Conservation (phyloP, 1,140 invertebrate genomes). For the Linepithema humile region DNA sequence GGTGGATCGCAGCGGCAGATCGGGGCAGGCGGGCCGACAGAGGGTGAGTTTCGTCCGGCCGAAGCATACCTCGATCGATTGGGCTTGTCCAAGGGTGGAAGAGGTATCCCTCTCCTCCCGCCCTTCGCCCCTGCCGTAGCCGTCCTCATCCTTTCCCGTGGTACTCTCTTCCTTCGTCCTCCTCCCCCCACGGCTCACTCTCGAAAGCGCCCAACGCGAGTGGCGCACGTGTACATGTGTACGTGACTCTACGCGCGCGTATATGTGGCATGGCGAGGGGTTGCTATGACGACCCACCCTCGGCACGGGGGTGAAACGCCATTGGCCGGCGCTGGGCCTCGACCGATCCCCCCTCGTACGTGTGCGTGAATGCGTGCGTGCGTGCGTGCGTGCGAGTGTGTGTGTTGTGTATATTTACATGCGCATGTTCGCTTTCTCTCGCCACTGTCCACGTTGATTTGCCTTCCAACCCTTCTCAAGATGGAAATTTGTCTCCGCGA, state of each 20-base stretch:
- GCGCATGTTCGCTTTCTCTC: conserved; percentile 51
- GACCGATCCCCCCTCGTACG: conserved; percentile 76
- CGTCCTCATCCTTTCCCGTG: conserved; percentile 45
- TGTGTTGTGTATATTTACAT: background rate
- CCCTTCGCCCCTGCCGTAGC: conserved; percentile 40
- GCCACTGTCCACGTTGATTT: conserved; percentile 73
- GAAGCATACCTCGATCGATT: conserved; percentile 85
- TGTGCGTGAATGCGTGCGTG: conserved; percentile 49
- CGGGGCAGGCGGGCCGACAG: conserved; percentile 70
- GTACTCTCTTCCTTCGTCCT: conserved; percentile 47
- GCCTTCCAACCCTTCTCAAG: background rate
- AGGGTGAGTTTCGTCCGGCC: conserved; percentile 84
- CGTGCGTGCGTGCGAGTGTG: conserved; percentile 23
- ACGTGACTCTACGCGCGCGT: conserved; percentile 60
- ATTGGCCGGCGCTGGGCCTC: conserved; percentile 82
- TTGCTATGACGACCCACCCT: conserved; percentile 82
- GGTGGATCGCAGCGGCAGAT: conserved; percentile 63
- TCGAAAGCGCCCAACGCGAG: conserved; percentile 62
- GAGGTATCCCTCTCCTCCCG: conserved; percentile 66
- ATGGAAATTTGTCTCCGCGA: background rate
- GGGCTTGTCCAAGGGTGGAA: conserved; percentile 84
- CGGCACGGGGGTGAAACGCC: conserved; percentile 83
- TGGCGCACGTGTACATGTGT: conserved; percentile 62
- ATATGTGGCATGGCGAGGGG: conserved; percentile 75
- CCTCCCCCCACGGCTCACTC: conserved; percentile 29